phyloP scores from a whole-genome alignment of 2,888 invertebrate genomes.

The Helleia helle region DNA sequence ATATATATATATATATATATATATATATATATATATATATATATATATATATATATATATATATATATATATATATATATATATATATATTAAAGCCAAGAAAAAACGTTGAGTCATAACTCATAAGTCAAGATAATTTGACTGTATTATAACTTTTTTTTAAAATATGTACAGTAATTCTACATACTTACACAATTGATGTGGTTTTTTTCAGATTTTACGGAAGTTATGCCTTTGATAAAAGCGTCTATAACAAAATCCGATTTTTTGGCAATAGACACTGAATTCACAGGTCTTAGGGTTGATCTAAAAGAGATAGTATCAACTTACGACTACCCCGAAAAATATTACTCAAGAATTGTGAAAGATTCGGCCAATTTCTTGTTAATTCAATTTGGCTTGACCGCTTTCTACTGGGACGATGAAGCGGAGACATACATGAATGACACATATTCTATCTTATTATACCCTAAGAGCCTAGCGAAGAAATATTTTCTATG shows the following conservation, averaged over 20 bases:
- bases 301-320: slow-evolving; percentile 72
- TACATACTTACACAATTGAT: no score
- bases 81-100: no score
- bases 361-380: slow-evolving; percentile 77
- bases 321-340: slow-evolving; percentile 80
- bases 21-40: no score
- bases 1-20: no score
- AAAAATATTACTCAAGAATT: slow-evolving; percentile 77
- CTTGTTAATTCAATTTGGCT: slow-evolving; percentile 80
- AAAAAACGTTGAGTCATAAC: no score
- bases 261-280: slow-evolving; percentile 85
- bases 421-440: slow-evolving; percentile 65
- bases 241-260: slow-evolving; percentile 78
- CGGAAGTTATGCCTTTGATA: slow-evolving; percentile 76
- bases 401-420: slow-evolving; percentile 77
- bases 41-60: no score
- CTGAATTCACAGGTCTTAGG: slow-evolving; percentile 87
- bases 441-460: slow-evolving; percentile 82
- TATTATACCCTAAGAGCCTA: slow-evolving; percentile 79
- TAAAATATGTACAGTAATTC: no score
- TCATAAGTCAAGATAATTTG: no score
- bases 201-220: slow-evolving; percentile 78
- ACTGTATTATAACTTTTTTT: no score
- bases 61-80: no score
- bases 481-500: slow-evolving; percentile 86